These are phyloP conservation scores for Patella vulgata DNA, from an alignment of 1,140 invertebrate species.

Conservation along the genomic window DNA sequence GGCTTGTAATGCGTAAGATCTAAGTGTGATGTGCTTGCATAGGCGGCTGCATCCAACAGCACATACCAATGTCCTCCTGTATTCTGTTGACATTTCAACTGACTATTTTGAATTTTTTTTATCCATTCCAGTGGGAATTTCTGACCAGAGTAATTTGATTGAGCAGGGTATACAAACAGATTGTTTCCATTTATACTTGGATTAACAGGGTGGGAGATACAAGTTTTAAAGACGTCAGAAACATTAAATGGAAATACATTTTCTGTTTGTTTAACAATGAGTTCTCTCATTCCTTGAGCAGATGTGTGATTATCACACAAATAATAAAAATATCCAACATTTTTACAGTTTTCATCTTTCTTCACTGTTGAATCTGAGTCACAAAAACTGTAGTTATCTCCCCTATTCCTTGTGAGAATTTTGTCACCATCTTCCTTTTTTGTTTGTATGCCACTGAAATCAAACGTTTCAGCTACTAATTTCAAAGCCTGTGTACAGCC, in stretches of 20 bases:
- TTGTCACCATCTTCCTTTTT: constrained; percentile 3
- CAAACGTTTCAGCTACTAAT: constrained; percentile 84
- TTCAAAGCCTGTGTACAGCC: constrained; percentile 88
- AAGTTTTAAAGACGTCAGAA: too few species aligned
- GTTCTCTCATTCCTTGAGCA: constrained; percentile 88
- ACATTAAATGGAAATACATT: not conserved
- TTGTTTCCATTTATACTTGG: constrained; percentile 59
- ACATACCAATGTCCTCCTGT: constrained; percentile 76
- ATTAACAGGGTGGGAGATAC: too few species aligned
- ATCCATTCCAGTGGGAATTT: constrained; percentile 88
- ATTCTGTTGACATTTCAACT: constrained; percentile 65
- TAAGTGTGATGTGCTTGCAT: constrained; percentile 80
- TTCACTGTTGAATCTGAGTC: not conserved
- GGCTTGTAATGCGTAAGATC: constrained; percentile 79
- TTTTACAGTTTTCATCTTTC: too few species aligned
- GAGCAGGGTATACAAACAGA: constrained; percentile 88
- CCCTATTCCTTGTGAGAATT: not conserved
- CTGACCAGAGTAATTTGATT: constrained; percentile 93
- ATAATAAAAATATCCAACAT: constrained; percentile 74
- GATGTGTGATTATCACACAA: constrained; percentile 94
- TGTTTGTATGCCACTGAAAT: constrained; percentile 62
- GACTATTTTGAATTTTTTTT: constrained; percentile 72
- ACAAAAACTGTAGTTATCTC: not conserved
- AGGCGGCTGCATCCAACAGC: constrained; percentile 87
- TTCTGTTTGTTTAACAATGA: constrained; percentile 35